Percentiles rank a stretch among this genome's conserved stretches.
These are phyloP conservation scores for Drosophila greeni DNA, from an alignment of 2,888 invertebrate genomes.

Conservation along the genomic window DNA sequence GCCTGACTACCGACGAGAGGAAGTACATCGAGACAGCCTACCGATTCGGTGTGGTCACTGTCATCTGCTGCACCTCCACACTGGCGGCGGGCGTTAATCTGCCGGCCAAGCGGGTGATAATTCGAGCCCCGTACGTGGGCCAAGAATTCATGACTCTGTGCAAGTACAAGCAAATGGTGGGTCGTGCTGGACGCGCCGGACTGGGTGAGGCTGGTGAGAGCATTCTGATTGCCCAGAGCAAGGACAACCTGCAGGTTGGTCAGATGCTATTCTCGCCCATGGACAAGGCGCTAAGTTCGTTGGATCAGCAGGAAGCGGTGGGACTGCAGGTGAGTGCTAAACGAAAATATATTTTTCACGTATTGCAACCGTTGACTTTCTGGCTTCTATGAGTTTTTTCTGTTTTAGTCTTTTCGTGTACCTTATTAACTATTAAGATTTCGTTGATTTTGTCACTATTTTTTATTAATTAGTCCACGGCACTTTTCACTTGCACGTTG, in stretches of 20 bases:
- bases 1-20: conserved; percentile 92
- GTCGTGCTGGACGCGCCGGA: conserved; percentile 95
- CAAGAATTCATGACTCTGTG: conserved; percentile 85
- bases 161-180: conserved; percentile 96
- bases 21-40: conserved; percentile 90
- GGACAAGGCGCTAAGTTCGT: conserved; percentile 83
- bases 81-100: conserved; percentile 98
- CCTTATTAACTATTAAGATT: too few relatives aligned
- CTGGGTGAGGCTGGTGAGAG: conserved; percentile 90
- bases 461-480: too few relatives aligned
- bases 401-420: neutral
- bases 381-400: neutral
- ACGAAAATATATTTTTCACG: too few relatives aligned
- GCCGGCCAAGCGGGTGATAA: conserved; percentile 92
- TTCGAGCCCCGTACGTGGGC: conserved; percentile 91
- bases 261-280: conserved; percentile 82
- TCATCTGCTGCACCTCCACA: conserved; percentile 96
- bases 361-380: neutral
- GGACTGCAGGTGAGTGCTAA: conserved; percentile 79
- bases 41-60: conserved; percentile 88
- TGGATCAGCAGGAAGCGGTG: conserved; percentile 80
- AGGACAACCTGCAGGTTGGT: conserved; percentile 82
- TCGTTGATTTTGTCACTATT: too few relatives aligned
- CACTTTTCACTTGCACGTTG: neutral
- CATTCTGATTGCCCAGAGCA: conserved; percentile 86